Base-by-base conservation (phyloP, 2,113 vertebrate genomes). In the Pygathrix nemaeus region DNA sequence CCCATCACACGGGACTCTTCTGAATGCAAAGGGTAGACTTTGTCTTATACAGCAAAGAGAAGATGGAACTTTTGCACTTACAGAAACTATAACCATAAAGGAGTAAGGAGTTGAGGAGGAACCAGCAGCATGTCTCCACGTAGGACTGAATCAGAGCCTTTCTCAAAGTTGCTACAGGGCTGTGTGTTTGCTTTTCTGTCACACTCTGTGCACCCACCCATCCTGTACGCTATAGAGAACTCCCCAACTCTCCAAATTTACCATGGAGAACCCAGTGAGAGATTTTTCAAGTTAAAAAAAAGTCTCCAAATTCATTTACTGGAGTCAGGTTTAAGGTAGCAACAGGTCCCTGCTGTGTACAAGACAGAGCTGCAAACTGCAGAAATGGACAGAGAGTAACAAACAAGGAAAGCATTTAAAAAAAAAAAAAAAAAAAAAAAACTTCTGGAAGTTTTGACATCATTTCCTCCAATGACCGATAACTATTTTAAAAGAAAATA, bases 401-500 rank as follows among this genome's bases (percentile, higher is more conserved):
- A 25, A 38, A 84, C 20, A 50, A 72, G 43, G 21, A 91, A 96
- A 96, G 50, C n/a, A 43, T 84, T 97, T 1, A 43, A 3, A 50
- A 50, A 48, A 48, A 48, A 48, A 80, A 40, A 48, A 48, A 80
- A 40, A 50, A 55, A 61, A 30, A 55, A 96, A 25, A 25, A 73
- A 88, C 38, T 75, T 78, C 50, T 84, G 59, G 64, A 92, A 68
- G 52, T 75, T 27, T 86, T 78, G 59, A 61, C 45, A 66, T 79
- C 40, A 30, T 95, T 90, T 93, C 20, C 10, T 87, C 52, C 48
- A 43, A 12, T 50, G 55, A 93, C 23, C 10, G 20, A 30, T 70
- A 93, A 80, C 89, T 78, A 68, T 50, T 93, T 40, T 20, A 94
- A 93, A 93, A 84, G 32, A 81, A 95, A 93, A 92, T 61, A 48